Evolutionary conservation across 2,888 invertebrate genomes (phyloP), one percentile per base, ranked within the genome.

Genomic region (Acronicta psi): DNA sequence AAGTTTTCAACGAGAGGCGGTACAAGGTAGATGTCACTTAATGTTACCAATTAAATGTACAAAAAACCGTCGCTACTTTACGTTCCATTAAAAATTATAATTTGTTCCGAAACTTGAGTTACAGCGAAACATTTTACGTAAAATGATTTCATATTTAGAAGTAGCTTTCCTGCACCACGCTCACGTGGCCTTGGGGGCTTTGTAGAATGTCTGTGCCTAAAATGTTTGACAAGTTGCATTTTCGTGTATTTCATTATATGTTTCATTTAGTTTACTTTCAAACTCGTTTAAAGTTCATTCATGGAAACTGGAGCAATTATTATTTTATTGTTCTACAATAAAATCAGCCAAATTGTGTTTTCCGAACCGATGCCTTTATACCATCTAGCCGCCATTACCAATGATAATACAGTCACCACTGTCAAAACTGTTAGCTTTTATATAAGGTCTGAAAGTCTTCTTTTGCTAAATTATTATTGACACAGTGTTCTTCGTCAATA

Each of bases 21-120:
- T 25, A 43, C 16, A 47, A 65, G 16, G 45, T 52, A 59, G 65
- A 60, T 66, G 47, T 46, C 41, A 51, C 43, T 67, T 65, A 74
- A 72, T 61, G 42, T 53, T 50, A 63, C 61, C 75, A 70, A 75
- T 77, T 74, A 77, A 66, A 62, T 71, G 37, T 42, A 47, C 16
- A 17, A 42, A 59, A n/a, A 77, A 63, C 52, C 50, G 40, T 57
- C 31, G 42, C 52, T 53, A 37, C 64, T 54, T 55, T 0, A 7
- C 4, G 5, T 34, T 47, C 20, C 40, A 49, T 63, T 49, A 53
- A 43, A 37, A 56, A 58, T 59, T 53, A 20, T 40, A 49, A 51
- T 44, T 14, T 49, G 25, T 40, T 54, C 16, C 11, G 18, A 5
- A 68, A 45, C 47, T 59, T 31, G 25, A 34, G 31, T 25, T 46